phyloP scores from a whole-genome alignment of 1,140 invertebrate species.

The Aphaenogaster floridana region DNA sequence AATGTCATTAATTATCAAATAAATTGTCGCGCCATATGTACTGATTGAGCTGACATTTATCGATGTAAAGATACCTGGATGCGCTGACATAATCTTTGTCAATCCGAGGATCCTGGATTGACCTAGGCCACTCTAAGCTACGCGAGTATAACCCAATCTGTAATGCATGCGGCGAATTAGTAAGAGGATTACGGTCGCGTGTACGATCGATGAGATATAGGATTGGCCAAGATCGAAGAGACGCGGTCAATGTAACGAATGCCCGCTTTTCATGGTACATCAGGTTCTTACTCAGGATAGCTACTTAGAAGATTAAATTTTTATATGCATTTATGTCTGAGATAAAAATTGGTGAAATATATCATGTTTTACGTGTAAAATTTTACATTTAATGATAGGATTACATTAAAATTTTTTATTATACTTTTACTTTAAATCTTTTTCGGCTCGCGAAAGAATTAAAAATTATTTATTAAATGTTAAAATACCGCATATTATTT shows the following conservation, averaged over 20 bases:
- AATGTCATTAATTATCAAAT: slow-evolving; percentile 36
- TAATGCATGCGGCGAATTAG: slow-evolving; percentile 52
- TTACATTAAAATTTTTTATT: slow-evolving; percentile 1
- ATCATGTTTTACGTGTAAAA: background rate
- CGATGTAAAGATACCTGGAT: slow-evolving; percentile 26
- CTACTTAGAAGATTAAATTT: slow-evolving; percentile 39
- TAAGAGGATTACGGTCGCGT: slow-evolving; percentile 69
- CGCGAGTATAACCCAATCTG: slow-evolving; percentile 6
- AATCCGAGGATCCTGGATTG: slow-evolving; percentile 50
- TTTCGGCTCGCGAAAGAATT: background rate
- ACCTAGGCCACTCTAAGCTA: slow-evolving; percentile 34
- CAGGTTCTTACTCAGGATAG: background rate
- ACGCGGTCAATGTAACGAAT: slow-evolving; percentile 7
- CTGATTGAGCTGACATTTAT: slow-evolving; percentile 6
- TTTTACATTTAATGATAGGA: slow-evolving; percentile 15
- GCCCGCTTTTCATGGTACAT: background rate
- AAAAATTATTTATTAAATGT: background rate
- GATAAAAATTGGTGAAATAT: slow-evolving; percentile 3
- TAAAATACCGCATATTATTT: background rate
- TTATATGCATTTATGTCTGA: background rate
- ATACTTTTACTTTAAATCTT: background rate
- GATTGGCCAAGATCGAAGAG: slow-evolving; percentile 52
- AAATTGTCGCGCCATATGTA: background rate
- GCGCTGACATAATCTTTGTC: slow-evolving; percentile 57
- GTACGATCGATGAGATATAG: slow-evolving; percentile 63